Evolutionary conservation across 2,797 vertebrate species (phyloP).

Genomic region (Acrossocheilus fasciatus): DNA sequence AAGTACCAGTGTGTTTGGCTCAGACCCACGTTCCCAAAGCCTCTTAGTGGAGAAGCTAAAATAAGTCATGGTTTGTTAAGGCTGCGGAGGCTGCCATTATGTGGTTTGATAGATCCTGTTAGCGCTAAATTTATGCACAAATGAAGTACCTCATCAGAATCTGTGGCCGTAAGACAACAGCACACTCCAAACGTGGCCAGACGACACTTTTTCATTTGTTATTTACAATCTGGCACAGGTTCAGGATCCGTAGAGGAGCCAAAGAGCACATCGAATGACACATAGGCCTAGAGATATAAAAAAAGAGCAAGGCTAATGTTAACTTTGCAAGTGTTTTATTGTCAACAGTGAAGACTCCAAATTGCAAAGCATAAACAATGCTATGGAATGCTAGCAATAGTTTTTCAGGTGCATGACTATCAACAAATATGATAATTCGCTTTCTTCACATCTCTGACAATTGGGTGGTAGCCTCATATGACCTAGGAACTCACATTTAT

Average conservation of each 20-base stretch:
- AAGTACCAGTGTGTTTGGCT: constrained; percentile 67
- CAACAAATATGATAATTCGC: too few relatives aligned
- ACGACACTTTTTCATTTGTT: constrained; percentile 43
- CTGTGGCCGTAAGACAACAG: constrained; percentile 55
- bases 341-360: not conserved
- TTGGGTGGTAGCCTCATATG: not conserved
- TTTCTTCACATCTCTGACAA: not conserved
- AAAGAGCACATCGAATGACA: not conserved
- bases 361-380: not conserved
- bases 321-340: not conserved
- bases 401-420: not conserved
- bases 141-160: constrained; percentile 73
- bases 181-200: constrained; percentile 40
- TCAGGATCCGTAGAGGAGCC: constrained; percentile 16
- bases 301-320: not conserved
- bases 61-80: constrained; percentile 77
- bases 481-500: not conserved
- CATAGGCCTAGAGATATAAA: not conserved
- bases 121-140: constrained; percentile 75
- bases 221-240: constrained; percentile 49
- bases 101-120: constrained; percentile 72
- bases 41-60: constrained; percentile 73
- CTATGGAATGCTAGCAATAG: not conserved
- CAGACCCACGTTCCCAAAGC: constrained; percentile 68
- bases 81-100: constrained; percentile 76